A percentile compares a stretch with the other conserved stretches of the same genome.
Conservation (phyloP, 2,113 vertebrate species). For the Hippocampus guttulatus region DNA sequence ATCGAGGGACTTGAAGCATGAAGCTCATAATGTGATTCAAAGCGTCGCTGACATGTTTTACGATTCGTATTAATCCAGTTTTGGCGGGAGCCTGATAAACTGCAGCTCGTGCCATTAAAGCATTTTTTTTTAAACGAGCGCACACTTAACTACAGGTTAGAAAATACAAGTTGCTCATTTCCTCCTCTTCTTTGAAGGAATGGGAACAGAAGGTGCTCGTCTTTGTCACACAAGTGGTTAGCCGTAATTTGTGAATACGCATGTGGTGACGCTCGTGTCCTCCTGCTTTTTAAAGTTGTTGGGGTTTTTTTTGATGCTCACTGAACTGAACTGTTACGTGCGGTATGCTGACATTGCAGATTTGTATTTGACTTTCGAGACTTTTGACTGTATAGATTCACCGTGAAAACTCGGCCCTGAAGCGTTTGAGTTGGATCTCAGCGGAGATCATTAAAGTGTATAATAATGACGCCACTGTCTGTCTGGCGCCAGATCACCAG, state of each 20-base stretch:
- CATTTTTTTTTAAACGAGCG: background rate
- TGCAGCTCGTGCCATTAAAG: background rate
- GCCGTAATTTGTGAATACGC: background rate
- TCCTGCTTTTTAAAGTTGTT: background rate
- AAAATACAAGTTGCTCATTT: background rate
- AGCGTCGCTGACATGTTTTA: background rate
- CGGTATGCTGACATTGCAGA: too few relatives aligned
- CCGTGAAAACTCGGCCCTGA: too few relatives aligned
- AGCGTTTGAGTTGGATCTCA: too few relatives aligned
- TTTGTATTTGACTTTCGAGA: too few relatives aligned
- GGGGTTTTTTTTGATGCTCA: too few relatives aligned
- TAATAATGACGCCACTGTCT: background rate
- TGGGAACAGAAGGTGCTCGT: background rate
- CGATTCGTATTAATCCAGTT: constrained; percentile 9
- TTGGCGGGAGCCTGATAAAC: background rate
- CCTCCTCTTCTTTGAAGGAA: background rate
- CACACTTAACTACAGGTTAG: background rate
- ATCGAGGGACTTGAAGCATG: constrained; percentile 4
- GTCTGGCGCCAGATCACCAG: too few relatives aligned
- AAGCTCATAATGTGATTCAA: background rate
- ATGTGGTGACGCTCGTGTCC: background rate
- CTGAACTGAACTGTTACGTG: too few relatives aligned
- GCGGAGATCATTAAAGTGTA: too few relatives aligned
- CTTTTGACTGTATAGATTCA: too few relatives aligned
- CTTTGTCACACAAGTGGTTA: background rate